A percentile compares a stretch with the other conserved stretches of the same genome.
Evolutionary conservation across 2,113 vertebrate species (phyloP).

Genomic region (Ammospiza nelsoni): DNA sequence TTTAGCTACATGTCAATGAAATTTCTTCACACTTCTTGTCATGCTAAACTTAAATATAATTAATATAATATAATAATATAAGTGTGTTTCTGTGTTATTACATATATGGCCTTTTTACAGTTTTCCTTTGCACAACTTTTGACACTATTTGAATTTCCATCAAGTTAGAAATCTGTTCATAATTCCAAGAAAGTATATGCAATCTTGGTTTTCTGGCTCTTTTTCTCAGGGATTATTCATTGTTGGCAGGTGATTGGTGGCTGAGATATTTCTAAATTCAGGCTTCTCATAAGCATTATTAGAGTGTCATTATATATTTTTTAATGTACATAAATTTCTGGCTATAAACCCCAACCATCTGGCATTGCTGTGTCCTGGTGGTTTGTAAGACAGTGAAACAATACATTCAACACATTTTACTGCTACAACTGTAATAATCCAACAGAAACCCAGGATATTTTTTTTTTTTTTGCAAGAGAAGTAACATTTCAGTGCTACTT

Average conservation of each 20-base stretch:
- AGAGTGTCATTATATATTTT: slow-evolving; percentile 41
- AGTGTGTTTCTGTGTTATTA: slow-evolving; percentile 12
- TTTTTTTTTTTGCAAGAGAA: neutral
- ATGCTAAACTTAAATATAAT: neutral
- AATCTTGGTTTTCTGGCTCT: slow-evolving; percentile 43
- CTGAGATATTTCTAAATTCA: slow-evolving; percentile 49
- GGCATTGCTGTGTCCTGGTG: slow-evolving; percentile 2
- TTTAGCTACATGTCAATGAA: slow-evolving; percentile 15
- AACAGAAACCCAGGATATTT: neutral
- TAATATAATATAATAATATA: neutral
- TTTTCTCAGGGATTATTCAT: slow-evolving; percentile 23
- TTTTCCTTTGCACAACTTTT: slow-evolving; percentile 43
- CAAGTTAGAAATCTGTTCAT: slow-evolving; percentile 25
- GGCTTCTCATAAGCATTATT: slow-evolving; percentile 6
- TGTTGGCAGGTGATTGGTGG: slow-evolving; percentile 46
- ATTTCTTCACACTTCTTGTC: slow-evolving; percentile 48
- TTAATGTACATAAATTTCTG: slow-evolving; percentile 6
- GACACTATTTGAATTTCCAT: slow-evolving; percentile 37
- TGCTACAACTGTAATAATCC: neutral
- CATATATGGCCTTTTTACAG: neutral
- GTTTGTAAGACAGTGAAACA: slow-evolving; percentile 8
- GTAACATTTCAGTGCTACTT: neutral
- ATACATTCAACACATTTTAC: neutral
- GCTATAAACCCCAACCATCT: slow-evolving; percentile 31
- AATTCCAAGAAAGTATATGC: slow-evolving; percentile 48